Conservation (phyloP, 2,888 invertebrate genomes). For the Oscheius sp. region DNA sequence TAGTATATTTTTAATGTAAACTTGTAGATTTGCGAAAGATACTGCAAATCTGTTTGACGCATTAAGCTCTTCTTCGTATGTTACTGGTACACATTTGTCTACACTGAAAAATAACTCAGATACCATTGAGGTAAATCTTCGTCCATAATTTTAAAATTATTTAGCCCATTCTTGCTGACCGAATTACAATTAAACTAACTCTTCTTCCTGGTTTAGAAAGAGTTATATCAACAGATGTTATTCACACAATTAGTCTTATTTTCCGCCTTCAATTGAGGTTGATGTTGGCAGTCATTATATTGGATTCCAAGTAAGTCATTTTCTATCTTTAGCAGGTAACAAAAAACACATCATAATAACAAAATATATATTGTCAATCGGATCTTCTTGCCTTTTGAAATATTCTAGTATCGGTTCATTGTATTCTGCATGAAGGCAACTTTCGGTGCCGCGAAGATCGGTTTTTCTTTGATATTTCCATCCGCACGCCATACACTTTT, state of each 20-base stretch:
- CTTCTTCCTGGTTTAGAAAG: slow-evolving; percentile 1
- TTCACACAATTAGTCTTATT: slow-evolving; percentile 5
- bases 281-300: background rate
- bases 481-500: slow-evolving; percentile 14
- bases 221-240: background rate
- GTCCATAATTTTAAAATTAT: background rate
- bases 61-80: background rate
- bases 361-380: no score
- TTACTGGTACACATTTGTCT: background rate
- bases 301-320: slow-evolving; percentile 2
- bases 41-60: slow-evolving; percentile 9
- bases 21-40: slow-evolving; percentile 3
- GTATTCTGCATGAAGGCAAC: slow-evolving; percentile 26
- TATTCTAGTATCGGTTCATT: no score
- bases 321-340: no score
- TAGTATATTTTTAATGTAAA: background rate
- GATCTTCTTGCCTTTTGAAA: no score
- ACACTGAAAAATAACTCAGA: background rate
- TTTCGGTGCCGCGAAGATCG: slow-evolving; percentile 2
- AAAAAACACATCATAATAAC: no score
- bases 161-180: slow-evolving; percentile 6
- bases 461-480: slow-evolving; percentile 18
- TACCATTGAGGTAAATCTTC: background rate
- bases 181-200: background rate
- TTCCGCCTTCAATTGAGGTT: slow-evolving; percentile 23